These are phyloP conservation scores for Oreochromis grahami DNA, from an alignment of 2,797 vertebrate species.

Conservation along the genomic window DNA sequence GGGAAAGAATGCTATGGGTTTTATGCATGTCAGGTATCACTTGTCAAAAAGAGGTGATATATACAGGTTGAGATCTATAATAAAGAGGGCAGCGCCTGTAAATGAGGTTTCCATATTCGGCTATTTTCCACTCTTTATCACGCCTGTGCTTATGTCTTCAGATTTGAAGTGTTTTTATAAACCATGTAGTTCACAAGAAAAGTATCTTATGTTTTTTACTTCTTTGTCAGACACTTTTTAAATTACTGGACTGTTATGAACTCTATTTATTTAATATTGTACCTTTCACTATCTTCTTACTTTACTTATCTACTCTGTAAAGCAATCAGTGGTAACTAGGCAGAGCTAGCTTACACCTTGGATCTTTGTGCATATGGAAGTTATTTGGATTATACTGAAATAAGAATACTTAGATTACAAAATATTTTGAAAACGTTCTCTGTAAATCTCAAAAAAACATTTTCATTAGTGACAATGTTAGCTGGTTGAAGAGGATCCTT, in stretches of 20 bases:
- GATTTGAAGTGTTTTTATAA: conserved; percentile 12
- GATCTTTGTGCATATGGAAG: neutral
- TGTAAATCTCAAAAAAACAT: neutral
- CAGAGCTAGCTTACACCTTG: neutral
- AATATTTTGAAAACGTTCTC: neutral
- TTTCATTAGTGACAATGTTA: neutral
- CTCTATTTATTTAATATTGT: neutral
- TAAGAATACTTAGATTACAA: neutral
- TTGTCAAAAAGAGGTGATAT: conserved; percentile 52
- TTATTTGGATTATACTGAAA: neutral
- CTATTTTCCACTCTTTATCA: conserved; percentile 9
- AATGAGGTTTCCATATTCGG: conserved; percentile 47
- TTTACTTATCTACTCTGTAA: neutral
- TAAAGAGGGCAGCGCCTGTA: conserved; percentile 42
- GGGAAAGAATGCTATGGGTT: conserved; percentile 46
- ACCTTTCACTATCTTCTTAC: neutral
- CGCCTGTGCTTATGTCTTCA: conserved; percentile 19
- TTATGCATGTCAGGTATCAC: conserved; percentile 49
- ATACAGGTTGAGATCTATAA: conserved; percentile 42
- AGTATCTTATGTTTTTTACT: neutral
- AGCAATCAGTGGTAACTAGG: neutral
- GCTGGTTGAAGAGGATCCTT: neutral
- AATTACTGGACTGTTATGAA: neutral
- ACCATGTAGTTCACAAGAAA: neutral
- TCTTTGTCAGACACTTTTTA: neutral